These are phyloP conservation scores for Gracilinanus agilis DNA, from an alignment of 2,113 vertebrate genomes.

Conservation along the genomic window DNA sequence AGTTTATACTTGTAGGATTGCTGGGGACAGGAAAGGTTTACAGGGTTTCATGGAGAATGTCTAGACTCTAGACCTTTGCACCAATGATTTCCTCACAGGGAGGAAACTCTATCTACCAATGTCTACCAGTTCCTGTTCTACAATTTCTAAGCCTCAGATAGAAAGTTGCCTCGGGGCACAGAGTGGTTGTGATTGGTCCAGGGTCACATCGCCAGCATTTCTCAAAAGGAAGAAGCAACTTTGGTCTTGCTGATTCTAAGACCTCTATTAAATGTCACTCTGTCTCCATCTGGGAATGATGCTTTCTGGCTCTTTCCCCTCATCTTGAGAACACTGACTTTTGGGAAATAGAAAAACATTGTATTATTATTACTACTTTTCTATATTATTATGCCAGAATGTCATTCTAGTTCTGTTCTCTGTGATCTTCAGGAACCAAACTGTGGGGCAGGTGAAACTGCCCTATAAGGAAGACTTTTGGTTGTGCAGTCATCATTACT, in stretches of 20 bases:
- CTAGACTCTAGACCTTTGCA: neutral
- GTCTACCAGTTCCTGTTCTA: neutral
- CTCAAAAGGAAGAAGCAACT: neutral
- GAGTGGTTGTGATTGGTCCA: neutral
- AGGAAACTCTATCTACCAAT: neutral
- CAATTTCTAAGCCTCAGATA: neutral
- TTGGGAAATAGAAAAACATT: neutral
- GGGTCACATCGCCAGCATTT: neutral
- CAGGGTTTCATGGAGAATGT: neutral
- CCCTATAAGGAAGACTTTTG: slow-evolving; percentile 51
- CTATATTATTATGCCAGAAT: neutral
- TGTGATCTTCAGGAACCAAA: neutral
- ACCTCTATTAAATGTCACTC: neutral
- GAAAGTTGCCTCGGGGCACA: neutral
- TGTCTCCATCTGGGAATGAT: neutral
- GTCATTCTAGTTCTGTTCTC: neutral
- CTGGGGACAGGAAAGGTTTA: too few relatives aligned
- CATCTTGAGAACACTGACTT: neutral
- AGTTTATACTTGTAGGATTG: neutral
- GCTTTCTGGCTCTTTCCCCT: neutral
- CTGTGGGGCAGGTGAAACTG: neutral
- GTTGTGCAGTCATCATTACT: neutral
- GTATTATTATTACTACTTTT: neutral
- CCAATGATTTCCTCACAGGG: neutral
- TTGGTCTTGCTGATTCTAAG: neutral